phyloP scores from a whole-genome alignment of 2,888 invertebrate genomes.

The Lasioglossum lativentre region DNA sequence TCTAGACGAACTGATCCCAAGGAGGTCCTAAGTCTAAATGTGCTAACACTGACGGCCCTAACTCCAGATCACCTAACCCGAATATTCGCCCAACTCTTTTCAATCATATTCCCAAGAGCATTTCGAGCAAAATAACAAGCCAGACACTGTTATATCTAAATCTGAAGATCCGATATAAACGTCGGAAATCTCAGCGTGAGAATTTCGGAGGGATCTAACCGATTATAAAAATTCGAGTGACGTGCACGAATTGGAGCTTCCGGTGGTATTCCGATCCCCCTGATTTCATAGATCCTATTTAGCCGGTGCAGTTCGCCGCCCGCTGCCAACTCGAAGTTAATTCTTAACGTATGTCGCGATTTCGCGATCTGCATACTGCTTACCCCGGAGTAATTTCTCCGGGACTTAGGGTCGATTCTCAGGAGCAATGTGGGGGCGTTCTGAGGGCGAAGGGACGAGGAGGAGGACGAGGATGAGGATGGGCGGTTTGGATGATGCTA shows the following conservation, averaged over 20 bases:
- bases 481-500: constrained; percentile 39
- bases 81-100: too few relatives aligned
- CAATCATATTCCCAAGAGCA: too few relatives aligned
- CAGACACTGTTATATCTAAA: too few relatives aligned
- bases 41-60: too few relatives aligned
- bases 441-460: neutral
- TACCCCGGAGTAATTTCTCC: constrained; percentile 76
- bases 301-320: constrained; percentile 33
- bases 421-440: constrained; percentile 14
- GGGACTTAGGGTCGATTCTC: constrained; percentile 63
- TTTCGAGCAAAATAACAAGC: neutral
- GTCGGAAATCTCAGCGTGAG: too few relatives aligned
- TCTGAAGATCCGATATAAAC: too few relatives aligned
- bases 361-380: constrained; percentile 81
- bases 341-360: constrained; percentile 80
- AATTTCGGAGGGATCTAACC: neutral
- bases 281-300: constrained; percentile 69
- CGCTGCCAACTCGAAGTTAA: constrained; percentile 69
- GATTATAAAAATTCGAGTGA: neutral
- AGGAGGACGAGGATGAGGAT: neutral
- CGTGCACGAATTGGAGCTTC: constrained; percentile 36
- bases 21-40: too few relatives aligned
- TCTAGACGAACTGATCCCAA: too few relatives aligned
- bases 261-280: constrained; percentile 58
- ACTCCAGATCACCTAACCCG: too few relatives aligned